Conservation (phyloP, 2,113 vertebrate species). For the Oxyura jamaicensis region DNA sequence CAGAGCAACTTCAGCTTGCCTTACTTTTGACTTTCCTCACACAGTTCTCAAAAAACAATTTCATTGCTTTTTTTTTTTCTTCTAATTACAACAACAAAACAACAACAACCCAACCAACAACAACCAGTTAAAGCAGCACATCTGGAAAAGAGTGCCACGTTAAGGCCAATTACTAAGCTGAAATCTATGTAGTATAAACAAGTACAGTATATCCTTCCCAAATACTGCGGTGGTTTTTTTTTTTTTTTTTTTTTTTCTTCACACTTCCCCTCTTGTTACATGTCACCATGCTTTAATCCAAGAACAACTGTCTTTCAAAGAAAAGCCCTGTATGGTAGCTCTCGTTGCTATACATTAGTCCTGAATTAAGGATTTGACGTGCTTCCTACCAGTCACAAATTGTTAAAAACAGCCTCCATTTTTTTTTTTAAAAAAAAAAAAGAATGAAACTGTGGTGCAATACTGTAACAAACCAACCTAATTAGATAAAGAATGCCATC, state of each 20-base stretch:
- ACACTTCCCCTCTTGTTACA: not conserved
- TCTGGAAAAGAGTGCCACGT: not conserved
- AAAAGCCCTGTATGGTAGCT: not conserved
- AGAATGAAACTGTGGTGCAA: not conserved
- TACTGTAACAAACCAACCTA: slow-evolving; percentile 21
- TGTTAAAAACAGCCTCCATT: not conserved
- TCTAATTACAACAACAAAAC: not conserved
- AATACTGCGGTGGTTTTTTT: not conserved
- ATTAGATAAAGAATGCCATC: slow-evolving; percentile 21
- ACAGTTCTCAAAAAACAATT: not conserved
- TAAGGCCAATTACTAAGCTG: not conserved
- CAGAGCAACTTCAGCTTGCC: not conserved
- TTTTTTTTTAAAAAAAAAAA: not conserved
- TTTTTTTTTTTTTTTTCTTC: no score
- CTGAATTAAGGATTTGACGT: not conserved
- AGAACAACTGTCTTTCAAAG: not conserved
- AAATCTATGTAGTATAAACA: not conserved
- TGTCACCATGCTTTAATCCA: not conserved
- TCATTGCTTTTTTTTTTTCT: not conserved
- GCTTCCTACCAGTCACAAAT: not conserved
- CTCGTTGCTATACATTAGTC: not conserved
- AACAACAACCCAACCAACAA: not conserved
- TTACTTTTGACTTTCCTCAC: not conserved
- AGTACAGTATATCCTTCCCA: not conserved
- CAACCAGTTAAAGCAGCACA: not conserved